Base-by-base conservation (phyloP, 1,140 invertebrate species). In the Caenorhabditis inopinata region DNA sequence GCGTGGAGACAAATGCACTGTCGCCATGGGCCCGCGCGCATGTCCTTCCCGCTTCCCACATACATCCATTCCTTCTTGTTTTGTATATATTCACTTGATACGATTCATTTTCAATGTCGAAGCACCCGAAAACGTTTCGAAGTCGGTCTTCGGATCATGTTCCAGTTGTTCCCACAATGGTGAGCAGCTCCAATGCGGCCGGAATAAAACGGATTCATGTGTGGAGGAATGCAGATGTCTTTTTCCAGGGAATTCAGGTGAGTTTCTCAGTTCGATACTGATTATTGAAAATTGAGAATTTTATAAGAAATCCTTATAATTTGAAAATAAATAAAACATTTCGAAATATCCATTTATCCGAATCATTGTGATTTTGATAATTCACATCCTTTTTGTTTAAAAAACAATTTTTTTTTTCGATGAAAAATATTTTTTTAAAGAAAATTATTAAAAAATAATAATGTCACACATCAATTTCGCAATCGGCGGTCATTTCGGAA, bases 161-260 rank as follows among this genome's bases (percentile, higher is more conserved):
- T 11, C 58, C 58, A 6, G 58, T 68, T n/a, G 58, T 68, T 35
- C 58, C 58, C 2, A 68, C 58, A 38, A 68, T 68, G 58, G 58
- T 68, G 16, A 38, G 58, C 58, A 38, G 38, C 23, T 35, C 32
- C 29, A 68, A 68, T 68, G 58, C 58, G 9, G 32, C 29, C 3
- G 76, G 76, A 12, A 38, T 78, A 9, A 78, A 78, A 27, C 42
- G 38, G 38, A 78, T 78, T 32, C 51, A 53, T 16, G 76, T 78
- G 11, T 78, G 32, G 27, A 62, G 53, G 29, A 78, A 68, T 68
- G 76, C 49, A 29, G 76, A 78, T 62, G 35, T 38, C 9, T 78
- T 58, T 29, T 53, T 58, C 47, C 76, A 62, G 11, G 76, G 76
- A 29, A 53, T 78, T 16, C 76, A 78, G 76, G 76, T 78, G 23